phyloP scores from a whole-genome alignment of 2,113 vertebrate genomes.

The Ammodytes marinus region DNA sequence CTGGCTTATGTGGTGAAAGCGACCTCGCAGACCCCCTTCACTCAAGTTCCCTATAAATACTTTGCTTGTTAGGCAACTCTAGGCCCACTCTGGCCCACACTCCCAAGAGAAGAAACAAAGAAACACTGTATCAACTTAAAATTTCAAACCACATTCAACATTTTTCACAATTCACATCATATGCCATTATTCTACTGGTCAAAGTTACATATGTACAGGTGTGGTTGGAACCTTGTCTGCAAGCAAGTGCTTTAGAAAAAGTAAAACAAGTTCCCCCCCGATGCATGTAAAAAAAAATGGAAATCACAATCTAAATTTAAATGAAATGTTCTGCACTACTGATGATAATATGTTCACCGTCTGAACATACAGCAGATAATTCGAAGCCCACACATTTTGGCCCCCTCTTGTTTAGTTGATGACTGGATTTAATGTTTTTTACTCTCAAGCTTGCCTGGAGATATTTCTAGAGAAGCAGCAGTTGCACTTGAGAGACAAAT shows the following conservation, averaged over 20 bases:
- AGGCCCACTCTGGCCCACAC: slow-evolving; percentile 50
- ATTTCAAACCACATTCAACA: slow-evolving; percentile 70
- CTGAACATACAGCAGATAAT: slow-evolving; percentile 31
- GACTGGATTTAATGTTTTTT: background rate
- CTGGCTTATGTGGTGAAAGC: slow-evolving; percentile 50
- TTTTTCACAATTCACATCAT: slow-evolving; percentile 57
- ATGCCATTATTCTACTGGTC: slow-evolving; percentile 52
- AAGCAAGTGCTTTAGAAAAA: slow-evolving; percentile 69
- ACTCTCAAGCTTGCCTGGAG: slow-evolving; percentile 16
- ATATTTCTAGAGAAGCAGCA: slow-evolving; percentile 9
- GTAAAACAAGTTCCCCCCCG: slow-evolving; percentile 33
- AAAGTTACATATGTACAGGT: slow-evolving; percentile 80
- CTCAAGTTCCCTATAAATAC: slow-evolving; percentile 46
- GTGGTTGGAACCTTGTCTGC: slow-evolving; percentile 51
- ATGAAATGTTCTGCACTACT: slow-evolving; percentile 45
- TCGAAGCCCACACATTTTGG: slow-evolving; percentile 55
- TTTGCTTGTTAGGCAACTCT: slow-evolving; percentile 36
- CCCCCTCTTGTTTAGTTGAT: slow-evolving; percentile 19
- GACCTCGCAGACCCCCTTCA: slow-evolving; percentile 15
- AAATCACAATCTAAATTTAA: slow-evolving; percentile 51
- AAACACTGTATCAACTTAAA: slow-evolving; percentile 67
- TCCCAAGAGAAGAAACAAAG: slow-evolving; percentile 66
- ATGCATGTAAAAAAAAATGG: slow-evolving; percentile 52
- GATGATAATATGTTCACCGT: slow-evolving; percentile 40
- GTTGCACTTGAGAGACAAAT: slow-evolving; percentile 39